Evolutionary conservation across 2,797 vertebrate genomes (phyloP).

Genomic region (Cephalopachus bancanus): DNA sequence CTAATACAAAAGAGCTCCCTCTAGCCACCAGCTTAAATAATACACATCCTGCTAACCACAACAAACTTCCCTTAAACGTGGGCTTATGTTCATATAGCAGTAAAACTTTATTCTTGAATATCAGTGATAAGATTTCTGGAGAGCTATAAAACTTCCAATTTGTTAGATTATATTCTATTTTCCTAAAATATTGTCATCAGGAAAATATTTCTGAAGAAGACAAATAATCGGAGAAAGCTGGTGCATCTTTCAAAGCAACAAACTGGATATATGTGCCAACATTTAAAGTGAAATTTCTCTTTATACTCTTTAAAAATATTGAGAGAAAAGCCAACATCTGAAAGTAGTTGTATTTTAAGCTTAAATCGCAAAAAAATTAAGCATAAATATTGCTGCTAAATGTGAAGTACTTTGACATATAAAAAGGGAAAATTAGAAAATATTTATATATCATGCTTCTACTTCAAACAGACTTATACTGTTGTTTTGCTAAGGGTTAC

Average conservation of each 20-base stretch:
- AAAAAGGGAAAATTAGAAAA: slow-evolving; percentile 77
- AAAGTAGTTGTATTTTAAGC: slow-evolving; percentile 46
- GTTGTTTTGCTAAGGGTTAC: slow-evolving; percentile 58
- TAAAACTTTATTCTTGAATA: slow-evolving; percentile 85
- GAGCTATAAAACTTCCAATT: slow-evolving; percentile 80
- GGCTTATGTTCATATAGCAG: slow-evolving; percentile 84
- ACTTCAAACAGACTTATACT: slow-evolving; percentile 50
- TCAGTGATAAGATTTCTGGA: slow-evolving; percentile 84
- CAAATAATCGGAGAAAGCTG: not conserved
- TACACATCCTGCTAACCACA: slow-evolving; percentile 1
- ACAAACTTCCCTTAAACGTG: slow-evolving; percentile 70
- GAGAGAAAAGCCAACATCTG: slow-evolving; percentile 38
- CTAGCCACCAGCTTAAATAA: slow-evolving; percentile 83
- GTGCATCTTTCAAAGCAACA: slow-evolving; percentile 66
- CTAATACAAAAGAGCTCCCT: slow-evolving; percentile 86
- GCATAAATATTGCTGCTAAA: slow-evolving; percentile 66
- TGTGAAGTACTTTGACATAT: slow-evolving; percentile 68
- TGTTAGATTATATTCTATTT: slow-evolving; percentile 70
- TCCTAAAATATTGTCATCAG: not conserved
- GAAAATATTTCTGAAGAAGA: slow-evolving; percentile 55
- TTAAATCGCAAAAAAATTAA: slow-evolving; percentile 63
- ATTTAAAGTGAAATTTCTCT: slow-evolving; percentile 62
- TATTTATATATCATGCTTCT: slow-evolving; percentile 66
- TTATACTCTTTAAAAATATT: slow-evolving; percentile 70
- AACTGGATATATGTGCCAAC: slow-evolving; percentile 68